These are phyloP conservation scores for Loripinus fragilis DNA, from an alignment of 2,888 invertebrate genomes.

Conservation along the genomic window DNA sequence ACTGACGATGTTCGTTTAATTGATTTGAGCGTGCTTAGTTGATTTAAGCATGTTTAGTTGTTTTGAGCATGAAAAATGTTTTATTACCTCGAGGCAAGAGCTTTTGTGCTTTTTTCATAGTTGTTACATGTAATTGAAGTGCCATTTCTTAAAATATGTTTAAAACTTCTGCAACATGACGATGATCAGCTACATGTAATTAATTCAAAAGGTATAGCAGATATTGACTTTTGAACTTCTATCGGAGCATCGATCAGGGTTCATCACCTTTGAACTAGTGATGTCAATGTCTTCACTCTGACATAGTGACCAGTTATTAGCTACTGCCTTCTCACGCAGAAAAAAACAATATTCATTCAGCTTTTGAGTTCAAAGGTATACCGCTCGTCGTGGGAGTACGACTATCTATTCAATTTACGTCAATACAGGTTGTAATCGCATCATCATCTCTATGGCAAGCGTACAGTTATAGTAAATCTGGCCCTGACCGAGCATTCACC, in stretches of 20 bases:
- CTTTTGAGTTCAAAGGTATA: slow-evolving; percentile 11
- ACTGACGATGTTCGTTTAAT: no score
- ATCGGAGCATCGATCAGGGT: not conserved
- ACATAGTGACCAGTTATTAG: slow-evolving; percentile 7
- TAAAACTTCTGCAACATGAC: no score
- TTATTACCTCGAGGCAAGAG: no score
- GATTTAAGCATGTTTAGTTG: no score
- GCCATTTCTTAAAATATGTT: no score
- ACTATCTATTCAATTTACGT: not conserved
- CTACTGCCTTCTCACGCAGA: not conserved
- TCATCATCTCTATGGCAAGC: not conserved
- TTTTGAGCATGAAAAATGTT: no score
- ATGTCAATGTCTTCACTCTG: not conserved
- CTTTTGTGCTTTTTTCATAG: no score
- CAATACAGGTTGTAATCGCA: not conserved
- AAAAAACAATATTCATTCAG: slow-evolving; percentile 11
- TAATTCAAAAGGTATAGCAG: not conserved
- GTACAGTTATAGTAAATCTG: not conserved
- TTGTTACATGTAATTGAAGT: no score
- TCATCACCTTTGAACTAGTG: slow-evolving; percentile 1
- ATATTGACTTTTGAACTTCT: not conserved
- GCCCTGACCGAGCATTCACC: slow-evolving; percentile 5
- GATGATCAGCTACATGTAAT: no score
- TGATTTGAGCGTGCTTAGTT: no score
- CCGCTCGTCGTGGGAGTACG: not conserved